Conservation (phyloP, 2,113 vertebrate genomes). For the Phyllostomus discolor region DNA sequence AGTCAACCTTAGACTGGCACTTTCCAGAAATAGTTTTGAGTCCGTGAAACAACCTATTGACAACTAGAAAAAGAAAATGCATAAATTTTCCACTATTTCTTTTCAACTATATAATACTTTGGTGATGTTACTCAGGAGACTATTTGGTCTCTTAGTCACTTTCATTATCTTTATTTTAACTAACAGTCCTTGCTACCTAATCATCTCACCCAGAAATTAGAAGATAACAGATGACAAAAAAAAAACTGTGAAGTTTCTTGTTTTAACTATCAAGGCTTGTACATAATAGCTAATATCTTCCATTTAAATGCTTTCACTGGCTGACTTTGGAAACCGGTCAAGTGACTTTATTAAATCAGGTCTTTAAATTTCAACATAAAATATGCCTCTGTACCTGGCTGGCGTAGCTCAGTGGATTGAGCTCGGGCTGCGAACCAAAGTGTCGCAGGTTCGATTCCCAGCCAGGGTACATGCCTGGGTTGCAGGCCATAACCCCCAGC, state of each 20-base stretch:
- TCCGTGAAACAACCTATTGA: not conserved
- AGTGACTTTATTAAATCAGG: not conserved
- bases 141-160: not conserved
- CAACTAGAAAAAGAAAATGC: not conserved
- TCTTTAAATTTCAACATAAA: constrained; percentile 22
- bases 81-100: not conserved
- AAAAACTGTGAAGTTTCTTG: not conserved
- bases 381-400: not conserved
- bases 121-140: not conserved
- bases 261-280: not conserved
- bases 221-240: not conserved
- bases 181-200: not conserved
- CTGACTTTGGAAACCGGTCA: constrained; percentile 12
- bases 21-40: not conserved
- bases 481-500: too few species aligned
- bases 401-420: too few species aligned
- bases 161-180: not conserved
- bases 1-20: not conserved
- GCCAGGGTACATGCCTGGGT: too few species aligned
- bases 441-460: too few species aligned
- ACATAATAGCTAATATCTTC: not conserved
- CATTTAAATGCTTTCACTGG: not conserved
- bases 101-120: not conserved
- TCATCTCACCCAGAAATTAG: not conserved
- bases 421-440: too few species aligned